Base-by-base conservation (phyloP, 2,888 invertebrate species). In the Drosophila kuntzei region DNA sequence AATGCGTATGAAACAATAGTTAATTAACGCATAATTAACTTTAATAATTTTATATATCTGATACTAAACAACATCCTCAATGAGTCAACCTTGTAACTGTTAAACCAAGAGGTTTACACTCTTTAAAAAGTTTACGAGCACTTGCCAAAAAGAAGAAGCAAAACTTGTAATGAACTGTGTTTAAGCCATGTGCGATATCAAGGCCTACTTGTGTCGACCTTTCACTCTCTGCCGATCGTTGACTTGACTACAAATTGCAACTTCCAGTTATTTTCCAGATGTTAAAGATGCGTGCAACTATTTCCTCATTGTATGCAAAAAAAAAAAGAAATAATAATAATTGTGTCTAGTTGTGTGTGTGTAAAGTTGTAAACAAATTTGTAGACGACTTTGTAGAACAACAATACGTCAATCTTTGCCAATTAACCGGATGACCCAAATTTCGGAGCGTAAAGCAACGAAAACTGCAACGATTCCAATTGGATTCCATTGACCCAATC, bases 401-500 rank as follows among this genome's bases (percentile, higher is more conserved):
- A 83, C 82, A 83, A 88, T 87, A 80, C 88, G 89, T 86, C 89
- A 85, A 89, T 85, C 88, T 85, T 87, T 80, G 79, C 79, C 85
- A 85, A 85, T 85, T 85, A 87, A 85, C 88, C 85, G 77, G 54
- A 67, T 85, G 85, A 85, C 85, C 85, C 79, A 85, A 85, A 88
- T 85, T 71, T 68, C 12, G 66, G 50, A 49, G 44, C 49, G 76
- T 44, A 66, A 61, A 70, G 67, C 74, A 44, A 29, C 20, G 46
- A 55, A 53, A 70, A 84, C 60, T 87, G 87, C 83, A 80, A 36
- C 71, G 64, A 36, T 43, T 72, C 67, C 87, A 84, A 84, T 84
- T 84, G 88, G 82, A 79, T 87, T 89, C 84, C 89, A 89, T 87
- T 87, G 87, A 89, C 84, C 88, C 70, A 89, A 85, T 89, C 89